Conservation (phyloP, 2,888 invertebrate species). For the Caenorhabditis sp. region DNA sequence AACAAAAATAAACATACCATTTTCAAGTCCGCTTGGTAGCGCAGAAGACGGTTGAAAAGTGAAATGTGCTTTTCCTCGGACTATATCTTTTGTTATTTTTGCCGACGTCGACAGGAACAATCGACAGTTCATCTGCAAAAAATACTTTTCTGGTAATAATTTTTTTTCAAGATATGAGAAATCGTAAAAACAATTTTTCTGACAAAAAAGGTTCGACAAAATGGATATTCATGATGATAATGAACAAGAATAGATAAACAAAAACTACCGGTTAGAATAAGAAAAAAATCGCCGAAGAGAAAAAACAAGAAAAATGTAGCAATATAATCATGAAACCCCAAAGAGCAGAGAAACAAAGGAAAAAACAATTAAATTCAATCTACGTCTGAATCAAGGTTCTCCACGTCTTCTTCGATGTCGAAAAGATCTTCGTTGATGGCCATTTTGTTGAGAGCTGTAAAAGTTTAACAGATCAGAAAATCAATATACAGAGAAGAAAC, state of each 20-base stretch:
- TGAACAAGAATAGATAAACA: constrained; percentile 4
- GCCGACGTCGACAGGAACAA: constrained; percentile 13
- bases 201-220: constrained; percentile 7
- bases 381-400: constrained; percentile 52
- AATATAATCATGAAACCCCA: constrained; percentile 6
- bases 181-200: background rate
- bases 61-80: constrained; percentile 57
- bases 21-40: constrained; percentile 38
- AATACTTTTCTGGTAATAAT: background rate
- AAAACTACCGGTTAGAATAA: constrained; percentile 33
- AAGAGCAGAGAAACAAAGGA: background rate
- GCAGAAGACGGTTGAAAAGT: constrained; percentile 57
- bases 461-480: background rate
- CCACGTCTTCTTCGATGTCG: constrained; percentile 65
- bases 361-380: constrained; percentile 28
- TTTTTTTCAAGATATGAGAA: background rate
- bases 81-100: background rate
- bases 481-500: background rate
- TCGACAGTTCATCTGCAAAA: constrained; percentile 21
- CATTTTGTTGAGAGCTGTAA: constrained; percentile 54
- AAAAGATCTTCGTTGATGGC: constrained; percentile 70
- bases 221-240: constrained; percentile 7
- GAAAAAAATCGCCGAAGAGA: constrained; percentile 1
- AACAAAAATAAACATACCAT: constrained; percentile 19
- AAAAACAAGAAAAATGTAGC: constrained; percentile 4